Base-by-base conservation (phyloP, 2,113 vertebrate species). In the Percopsis transmontana region DNA sequence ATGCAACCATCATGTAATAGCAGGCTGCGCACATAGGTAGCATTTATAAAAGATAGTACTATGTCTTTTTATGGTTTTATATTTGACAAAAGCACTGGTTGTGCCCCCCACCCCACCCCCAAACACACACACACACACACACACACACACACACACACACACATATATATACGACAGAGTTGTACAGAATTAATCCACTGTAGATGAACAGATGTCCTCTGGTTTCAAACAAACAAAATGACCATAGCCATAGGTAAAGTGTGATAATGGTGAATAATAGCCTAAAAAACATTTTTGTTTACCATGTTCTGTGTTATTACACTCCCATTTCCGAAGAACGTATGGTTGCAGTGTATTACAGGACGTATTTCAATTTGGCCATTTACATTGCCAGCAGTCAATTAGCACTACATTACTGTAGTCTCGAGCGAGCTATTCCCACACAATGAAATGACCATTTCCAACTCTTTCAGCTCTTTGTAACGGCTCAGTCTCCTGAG, bases 401-500 rank as follows among this genome's bases (percentile, higher is more conserved):
- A 90, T 87, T 91, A 89, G 89, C 85, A 88, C 81, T 81, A 84
- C 89, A 91, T 92, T 89, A 91, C 77, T 75, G 79, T 77, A 86
- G 85, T 91, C 90, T 92, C 91, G 24, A 78, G 88, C 72, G 87
- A 88, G 89, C 90, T 84, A 84, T 91, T 90, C 84, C 69, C 86
- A 87, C 66, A 76, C 83, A 83, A 85, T 87, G 87, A 92, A 90
- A 91, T 91, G 90, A 91, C 89, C 89, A 82, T 91, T 89, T 90
- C 83, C 70, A 88, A 91, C 84, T 90, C 85, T 91, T 90, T 87
- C 88, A 88, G 90, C 88, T 90, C 83, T 85, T 88, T 87, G 88
- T 88, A 90, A 88, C 86, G 86, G 78, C 82, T 87, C 83, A 73
- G 88, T 92, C 91, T 91, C 91, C 84, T 76, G 91, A 90, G 91